phyloP scores from a whole-genome alignment of 1,140 invertebrate genomes.

The Drosophila littoralis region DNA sequence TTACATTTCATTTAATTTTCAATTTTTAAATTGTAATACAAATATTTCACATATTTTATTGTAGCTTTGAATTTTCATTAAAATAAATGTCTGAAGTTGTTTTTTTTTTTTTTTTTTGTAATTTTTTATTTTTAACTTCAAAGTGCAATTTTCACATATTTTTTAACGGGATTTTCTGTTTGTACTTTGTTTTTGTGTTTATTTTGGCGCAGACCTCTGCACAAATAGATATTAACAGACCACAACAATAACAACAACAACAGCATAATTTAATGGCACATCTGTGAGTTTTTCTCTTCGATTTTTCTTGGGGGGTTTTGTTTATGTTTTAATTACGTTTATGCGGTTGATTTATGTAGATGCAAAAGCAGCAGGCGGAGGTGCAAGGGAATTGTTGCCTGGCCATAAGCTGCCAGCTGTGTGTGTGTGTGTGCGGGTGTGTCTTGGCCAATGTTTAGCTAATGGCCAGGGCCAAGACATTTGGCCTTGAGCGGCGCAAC shows the following conservation, averaged over 20 bases:
- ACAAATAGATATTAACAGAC: conserved; percentile 10
- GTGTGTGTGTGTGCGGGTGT: conserved; percentile 6
- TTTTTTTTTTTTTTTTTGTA: neutral
- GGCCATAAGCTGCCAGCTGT: conserved; percentile 41
- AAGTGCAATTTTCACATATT: conserved; percentile 16
- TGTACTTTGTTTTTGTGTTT: conserved; percentile 35
- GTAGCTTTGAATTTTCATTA: neutral
- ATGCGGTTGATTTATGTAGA: conserved; percentile 71
- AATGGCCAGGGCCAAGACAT: conserved; percentile 15
- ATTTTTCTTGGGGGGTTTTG: conserved; percentile 46
- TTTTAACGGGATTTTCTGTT: conserved; percentile 47
- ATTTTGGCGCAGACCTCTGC: conserved; percentile 14
- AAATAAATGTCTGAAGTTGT: conserved; percentile 1
- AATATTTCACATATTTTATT: conserved; percentile 17
- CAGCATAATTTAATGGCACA: conserved; percentile 52
- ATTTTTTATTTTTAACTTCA: conserved; percentile 21
- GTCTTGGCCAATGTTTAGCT: conserved; percentile 31
- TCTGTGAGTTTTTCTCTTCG: conserved; percentile 64
- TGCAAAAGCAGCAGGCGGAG: conserved; percentile 27
- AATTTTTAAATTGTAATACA: conserved; percentile 24
- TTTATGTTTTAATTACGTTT: conserved; percentile 80
- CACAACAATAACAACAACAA: conserved; percentile 15
- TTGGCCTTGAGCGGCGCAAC: conserved; percentile 22
- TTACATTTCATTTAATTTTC: conserved; percentile 44
- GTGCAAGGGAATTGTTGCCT: conserved; percentile 1